Percentiles rank a stretch among this genome's conserved stretches.
Conservation (phyloP, 1,140 invertebrate genomes). For the Solenopsis invicta region DNA sequence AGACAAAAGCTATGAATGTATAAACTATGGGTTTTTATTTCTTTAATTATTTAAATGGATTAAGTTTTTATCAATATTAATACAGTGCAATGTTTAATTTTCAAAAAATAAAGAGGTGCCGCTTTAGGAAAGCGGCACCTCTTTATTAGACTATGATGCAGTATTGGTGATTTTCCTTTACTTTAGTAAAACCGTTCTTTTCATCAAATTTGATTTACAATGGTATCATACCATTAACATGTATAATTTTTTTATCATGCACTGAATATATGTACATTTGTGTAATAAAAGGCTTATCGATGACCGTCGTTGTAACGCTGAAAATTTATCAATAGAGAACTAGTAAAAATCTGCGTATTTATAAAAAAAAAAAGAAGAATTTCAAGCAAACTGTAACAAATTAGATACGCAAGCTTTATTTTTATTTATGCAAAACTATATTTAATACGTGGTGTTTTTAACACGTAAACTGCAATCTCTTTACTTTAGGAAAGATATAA, state of each 20-base stretch:
- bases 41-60: too few relatives aligned
- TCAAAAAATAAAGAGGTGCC: too few relatives aligned
- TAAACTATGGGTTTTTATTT: too few relatives aligned
- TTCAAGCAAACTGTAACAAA: not conserved
- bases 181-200: too few relatives aligned
- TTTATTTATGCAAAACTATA: not conserved
- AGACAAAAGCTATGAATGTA: too few relatives aligned
- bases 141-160: too few relatives aligned
- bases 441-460: not conserved
- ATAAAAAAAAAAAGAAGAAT: slow-evolving; percentile 2
- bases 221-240: not conserved
- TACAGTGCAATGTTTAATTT: too few relatives aligned
- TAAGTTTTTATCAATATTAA: too few relatives aligned
- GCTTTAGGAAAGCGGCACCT: too few relatives aligned
- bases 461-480: not conserved
- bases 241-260: not conserved
- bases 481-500: not conserved
- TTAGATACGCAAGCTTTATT: not conserved
- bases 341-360: not conserved
- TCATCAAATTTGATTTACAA: not conserved
- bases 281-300: not conserved
- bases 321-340: not conserved
- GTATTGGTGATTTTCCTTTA: too few relatives aligned
- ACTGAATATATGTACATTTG: not conserved
- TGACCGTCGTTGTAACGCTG: too few relatives aligned